Base-by-base conservation (phyloP, 2,888 invertebrate genomes). In the Drosophila siamana region DNA sequence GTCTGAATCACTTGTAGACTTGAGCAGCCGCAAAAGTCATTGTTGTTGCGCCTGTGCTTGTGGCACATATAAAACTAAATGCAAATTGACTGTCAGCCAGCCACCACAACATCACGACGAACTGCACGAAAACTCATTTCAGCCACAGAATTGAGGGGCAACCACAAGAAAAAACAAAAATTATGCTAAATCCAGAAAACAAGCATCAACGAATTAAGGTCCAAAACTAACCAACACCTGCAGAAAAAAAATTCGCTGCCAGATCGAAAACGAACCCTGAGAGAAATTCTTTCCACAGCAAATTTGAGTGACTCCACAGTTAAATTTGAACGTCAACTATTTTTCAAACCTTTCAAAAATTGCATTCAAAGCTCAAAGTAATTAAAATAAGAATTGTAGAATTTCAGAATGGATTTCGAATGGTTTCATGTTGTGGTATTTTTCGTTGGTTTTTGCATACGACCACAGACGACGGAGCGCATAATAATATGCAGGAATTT, bases 21-120 rank as follows among this genome's bases (percentile, higher is more conserved):
- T 43, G 13, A 13, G 22, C 5, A n/a, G 40, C 51, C 40, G 40
- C 33, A 59, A 36, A 48, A 55, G 46, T 44, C 55, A 51, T 60
- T 65, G 51, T 66, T 63, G 52, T 36, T 51, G 50, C 22, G 46
- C 46, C 52, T 66, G 52, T 52, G 19, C 19, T 46, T 52, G 55
- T 60, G 43, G 59, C 59, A 74, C 51, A 74, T 55, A 72, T 68
- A 74, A 84, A 86, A 72, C 41, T 59, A 75, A 80, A 85, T 85
- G 88, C 88, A 85, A 86, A 85, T 85, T 85, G 79, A 63, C 72
- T 76, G 75, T 70, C 79, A 63, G 70, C 59, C 66, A 79, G 62
- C 57, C 73, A 82, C 76, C 88, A 54, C 82, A 79, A 65, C 67
- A 56, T 81, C 88, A 87, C 86, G 88, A 87, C 79, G 73, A 68